Evolutionary conservation across 2,888 invertebrate genomes (phyloP).

Genomic region (Venusia cambrica): DNA sequence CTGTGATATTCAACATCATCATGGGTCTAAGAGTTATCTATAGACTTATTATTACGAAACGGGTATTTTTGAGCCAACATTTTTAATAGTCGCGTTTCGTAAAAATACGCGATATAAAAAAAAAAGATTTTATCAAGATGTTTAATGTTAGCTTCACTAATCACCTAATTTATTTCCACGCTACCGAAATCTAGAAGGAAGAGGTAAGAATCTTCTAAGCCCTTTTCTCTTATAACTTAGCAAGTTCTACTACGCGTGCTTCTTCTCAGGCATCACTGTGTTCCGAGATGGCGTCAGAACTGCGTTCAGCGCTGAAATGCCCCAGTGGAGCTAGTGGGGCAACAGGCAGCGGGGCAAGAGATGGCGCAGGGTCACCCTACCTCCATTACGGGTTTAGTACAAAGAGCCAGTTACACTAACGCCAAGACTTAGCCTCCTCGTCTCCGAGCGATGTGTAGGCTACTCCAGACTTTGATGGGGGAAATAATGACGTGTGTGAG

Average conservation of each 20-base stretch:
- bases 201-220: conserved; percentile 60
- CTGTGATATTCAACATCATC: too few relatives aligned
- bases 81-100: too few relatives aligned
- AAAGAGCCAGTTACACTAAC: conserved; percentile 76
- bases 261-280: conserved; percentile 84
- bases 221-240: conserved; percentile 1
- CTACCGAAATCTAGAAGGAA: conserved; percentile 55
- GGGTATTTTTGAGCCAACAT: too few relatives aligned
- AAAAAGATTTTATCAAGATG: too few relatives aligned
- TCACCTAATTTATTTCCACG: conserved; percentile 19
- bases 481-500: neutral
- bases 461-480: conserved; percentile 17
- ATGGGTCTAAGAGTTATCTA: too few relatives aligned
- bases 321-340: conserved; percentile 75
- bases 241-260: conserved; percentile 23
- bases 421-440: conserved; percentile 66
- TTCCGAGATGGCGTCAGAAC: conserved; percentile 87
- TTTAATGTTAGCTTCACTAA: too few relatives aligned
- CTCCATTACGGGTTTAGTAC: conserved; percentile 83
- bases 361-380: conserved; percentile 82
- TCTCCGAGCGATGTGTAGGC: conserved; percentile 73
- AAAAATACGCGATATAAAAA: too few relatives aligned
- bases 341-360: conserved; percentile 56
- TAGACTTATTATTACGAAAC: too few relatives aligned
- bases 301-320: conserved; percentile 85